Percentiles rank a stretch among this genome's conserved stretches.
Evolutionary conservation across 2,797 vertebrate genomes (phyloP).

Genomic region (Enteromius argenteus): DNA sequence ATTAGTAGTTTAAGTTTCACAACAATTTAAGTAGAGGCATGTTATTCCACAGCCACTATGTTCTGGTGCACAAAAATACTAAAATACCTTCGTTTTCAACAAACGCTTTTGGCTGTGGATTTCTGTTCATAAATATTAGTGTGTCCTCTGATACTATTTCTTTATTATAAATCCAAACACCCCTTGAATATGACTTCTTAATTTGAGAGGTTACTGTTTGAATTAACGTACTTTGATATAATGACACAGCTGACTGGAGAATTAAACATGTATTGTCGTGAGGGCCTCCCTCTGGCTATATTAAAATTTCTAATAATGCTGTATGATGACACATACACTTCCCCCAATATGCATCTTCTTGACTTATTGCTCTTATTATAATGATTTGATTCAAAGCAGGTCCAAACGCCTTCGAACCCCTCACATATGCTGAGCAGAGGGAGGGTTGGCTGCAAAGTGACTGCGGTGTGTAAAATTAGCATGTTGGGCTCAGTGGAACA

Average conservation of each 20-base stretch:
- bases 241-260: not conserved
- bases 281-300: not conserved
- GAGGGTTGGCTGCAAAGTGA: conserved; percentile 36
- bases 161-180: not conserved
- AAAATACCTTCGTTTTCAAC: not conserved
- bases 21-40: no score
- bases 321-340: conserved; percentile 5
- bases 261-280: not conserved
- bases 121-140: not conserved
- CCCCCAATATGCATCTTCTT: conserved; percentile 1
- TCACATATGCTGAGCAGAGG: conserved; percentile 55
- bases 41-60: not conserved
- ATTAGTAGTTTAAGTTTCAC: no score
- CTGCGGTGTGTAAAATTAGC: conserved; percentile 55
- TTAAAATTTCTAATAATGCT: not conserved
- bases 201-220: not conserved
- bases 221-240: not conserved
- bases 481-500: conserved; percentile 37
- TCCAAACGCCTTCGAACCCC: conserved; percentile 37
- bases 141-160: not conserved
- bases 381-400: conserved; percentile 29
- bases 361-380: conserved; percentile 3
- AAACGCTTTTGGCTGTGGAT: not conserved
- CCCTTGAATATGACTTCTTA: not conserved
- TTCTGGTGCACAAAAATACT: not conserved